These are phyloP conservation scores for Pemphigus obesinymphae DNA, from an alignment of 1,140 invertebrate species.

Conservation along the genomic window DNA sequence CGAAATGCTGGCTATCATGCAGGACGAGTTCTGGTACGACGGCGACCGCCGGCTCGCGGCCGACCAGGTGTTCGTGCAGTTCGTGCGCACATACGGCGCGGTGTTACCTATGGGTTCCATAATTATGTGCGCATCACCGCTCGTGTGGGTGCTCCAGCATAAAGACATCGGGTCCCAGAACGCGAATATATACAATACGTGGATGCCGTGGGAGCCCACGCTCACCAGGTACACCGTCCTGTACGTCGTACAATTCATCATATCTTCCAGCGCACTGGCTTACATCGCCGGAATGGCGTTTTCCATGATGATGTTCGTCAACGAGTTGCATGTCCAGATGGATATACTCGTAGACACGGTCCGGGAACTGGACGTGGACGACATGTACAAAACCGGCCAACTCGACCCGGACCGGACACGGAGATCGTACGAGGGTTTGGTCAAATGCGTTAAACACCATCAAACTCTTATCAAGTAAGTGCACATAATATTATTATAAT, in stretches of 20 bases:
- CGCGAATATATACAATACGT: constrained; percentile 1
- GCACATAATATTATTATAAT: too few relatives aligned
- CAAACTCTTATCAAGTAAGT: background rate
- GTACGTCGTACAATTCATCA: background rate
- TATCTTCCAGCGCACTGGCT: background rate
- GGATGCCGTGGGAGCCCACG: background rate
- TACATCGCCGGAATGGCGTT: background rate
- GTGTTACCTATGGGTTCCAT: background rate
- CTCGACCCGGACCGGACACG: background rate
- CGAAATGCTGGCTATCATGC: background rate
- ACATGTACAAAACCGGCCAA: background rate
- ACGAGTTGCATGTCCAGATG: background rate
- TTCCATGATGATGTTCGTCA: background rate
- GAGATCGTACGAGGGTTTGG: background rate
- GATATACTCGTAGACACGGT: background rate
- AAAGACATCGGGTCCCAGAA: background rate
- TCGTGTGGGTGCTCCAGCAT: background rate
- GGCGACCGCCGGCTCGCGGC: background rate
- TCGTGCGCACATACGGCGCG: background rate
- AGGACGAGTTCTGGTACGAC: background rate
- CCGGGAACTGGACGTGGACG: background rate
- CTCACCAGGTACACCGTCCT: background rate
- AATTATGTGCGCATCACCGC: background rate
- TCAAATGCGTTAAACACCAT: background rate
- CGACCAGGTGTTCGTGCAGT: background rate